Percentiles rank a stretch among this genome's conserved stretches.
phyloP scores from a whole-genome alignment of 2,113 vertebrate genomes.

The Pelecanus crispus region DNA sequence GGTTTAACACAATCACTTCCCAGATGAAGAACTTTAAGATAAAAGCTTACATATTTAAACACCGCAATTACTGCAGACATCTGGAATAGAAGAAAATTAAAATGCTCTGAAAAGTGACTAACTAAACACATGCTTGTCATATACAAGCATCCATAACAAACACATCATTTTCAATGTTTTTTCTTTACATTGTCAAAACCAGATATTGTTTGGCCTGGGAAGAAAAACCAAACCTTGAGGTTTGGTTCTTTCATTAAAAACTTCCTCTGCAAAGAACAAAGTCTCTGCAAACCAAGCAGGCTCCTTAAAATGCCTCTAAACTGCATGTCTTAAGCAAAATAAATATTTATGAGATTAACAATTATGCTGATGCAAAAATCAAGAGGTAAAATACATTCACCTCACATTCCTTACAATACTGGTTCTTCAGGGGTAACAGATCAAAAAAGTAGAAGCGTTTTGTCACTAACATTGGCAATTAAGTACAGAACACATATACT shows the following conservation, averaged over 20 bases:
- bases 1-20: not conserved
- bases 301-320: not conserved
- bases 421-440: not conserved
- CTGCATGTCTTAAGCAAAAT: not conserved
- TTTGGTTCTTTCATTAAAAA: not conserved
- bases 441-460: not conserved
- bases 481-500: not conserved
- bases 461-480: not conserved
- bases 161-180: not conserved
- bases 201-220: not conserved
- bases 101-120: not conserved
- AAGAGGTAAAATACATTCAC: not conserved
- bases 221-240: not conserved
- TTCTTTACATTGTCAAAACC: not conserved
- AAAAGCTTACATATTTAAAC: constrained; percentile 7
- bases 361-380: not conserved
- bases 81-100: constrained; percentile 12
- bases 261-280: not conserved
- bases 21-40: not conserved
- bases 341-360: not conserved
- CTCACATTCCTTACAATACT: not conserved
- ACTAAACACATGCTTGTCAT: not conserved
- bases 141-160: not conserved
- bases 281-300: not conserved
- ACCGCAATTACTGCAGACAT: not conserved